These are phyloP conservation scores for Drosophila navojoa DNA, from an alignment of 1,140 invertebrate genomes.

Conservation along the genomic window DNA sequence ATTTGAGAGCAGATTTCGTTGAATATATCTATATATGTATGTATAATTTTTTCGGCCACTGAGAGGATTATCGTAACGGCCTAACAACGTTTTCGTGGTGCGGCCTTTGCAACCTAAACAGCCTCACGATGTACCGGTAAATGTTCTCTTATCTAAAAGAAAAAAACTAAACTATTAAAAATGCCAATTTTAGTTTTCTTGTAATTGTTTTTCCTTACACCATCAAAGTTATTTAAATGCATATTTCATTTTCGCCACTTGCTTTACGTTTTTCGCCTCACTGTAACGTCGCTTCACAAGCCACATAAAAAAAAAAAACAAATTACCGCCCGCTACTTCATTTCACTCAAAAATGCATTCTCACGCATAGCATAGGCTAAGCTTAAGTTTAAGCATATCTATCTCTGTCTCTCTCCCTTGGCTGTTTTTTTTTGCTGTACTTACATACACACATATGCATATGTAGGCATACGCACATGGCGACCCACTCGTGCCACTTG, in stretches of 20 bases:
- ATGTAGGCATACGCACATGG: not conserved
- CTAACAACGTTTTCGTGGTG: constrained; percentile 79
- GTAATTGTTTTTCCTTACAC: not conserved
- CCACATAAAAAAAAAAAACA: not conserved
- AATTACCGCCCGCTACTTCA: not conserved
- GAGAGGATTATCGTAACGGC: constrained; percentile 68
- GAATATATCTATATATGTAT: too few species aligned
- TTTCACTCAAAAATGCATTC: not conserved
- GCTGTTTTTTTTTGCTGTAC: constrained; percentile 43
- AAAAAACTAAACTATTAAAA: constrained; percentile 14
- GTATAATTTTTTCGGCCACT: constrained; percentile 16
- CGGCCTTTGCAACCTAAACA: constrained; percentile 77
- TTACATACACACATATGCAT: not conserved
- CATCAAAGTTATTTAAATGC: not conserved
- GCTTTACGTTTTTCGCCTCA: constrained; percentile 8
- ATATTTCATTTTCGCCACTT: constrained; percentile 2
- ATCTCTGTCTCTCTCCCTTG: not conserved
- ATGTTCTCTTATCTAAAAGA: constrained; percentile 44
- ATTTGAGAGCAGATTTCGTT: constrained; percentile 11
- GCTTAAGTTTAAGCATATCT: constrained; percentile 11
- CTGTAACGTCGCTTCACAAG: not conserved
- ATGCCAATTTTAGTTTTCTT: constrained; percentile 4
- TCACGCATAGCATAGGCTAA: constrained; percentile 25
- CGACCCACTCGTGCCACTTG: not conserved
- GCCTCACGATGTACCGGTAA: constrained; percentile 81